Evolutionary conservation across 1,140 invertebrate genomes (phyloP).

Genomic region (Diachasma alloeum): DNA sequence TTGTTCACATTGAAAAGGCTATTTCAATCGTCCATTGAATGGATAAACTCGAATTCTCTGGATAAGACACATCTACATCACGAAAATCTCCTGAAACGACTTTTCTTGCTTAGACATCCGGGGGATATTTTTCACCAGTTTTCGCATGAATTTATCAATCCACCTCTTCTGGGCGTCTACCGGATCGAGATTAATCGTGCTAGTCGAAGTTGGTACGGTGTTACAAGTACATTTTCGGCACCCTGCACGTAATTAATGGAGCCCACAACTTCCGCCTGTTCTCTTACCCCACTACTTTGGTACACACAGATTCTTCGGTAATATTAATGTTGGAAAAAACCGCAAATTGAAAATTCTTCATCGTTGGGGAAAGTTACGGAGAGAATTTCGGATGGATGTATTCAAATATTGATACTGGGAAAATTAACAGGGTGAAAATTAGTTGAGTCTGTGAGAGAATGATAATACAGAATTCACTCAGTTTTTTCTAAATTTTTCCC

Average conservation of each 20-base stretch:
- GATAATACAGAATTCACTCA: too few species aligned
- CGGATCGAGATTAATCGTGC: not conserved
- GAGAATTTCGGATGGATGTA: not conserved
- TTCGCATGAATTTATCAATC: not conserved
- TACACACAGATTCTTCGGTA: not conserved
- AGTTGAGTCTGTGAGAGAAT: not conserved
- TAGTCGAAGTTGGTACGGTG: not conserved
- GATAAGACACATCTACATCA: too few species aligned
- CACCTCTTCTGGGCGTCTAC: not conserved
- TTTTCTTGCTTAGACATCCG: not conserved
- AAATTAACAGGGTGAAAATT: not conserved
- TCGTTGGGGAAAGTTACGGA: not conserved
- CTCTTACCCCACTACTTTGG: not conserved
- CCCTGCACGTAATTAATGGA: conserved; percentile 2
- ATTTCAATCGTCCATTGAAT: not conserved
- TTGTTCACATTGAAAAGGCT: not conserved
- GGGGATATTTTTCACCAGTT: not conserved
- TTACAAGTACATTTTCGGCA: conserved; percentile 9
- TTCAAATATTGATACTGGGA: not conserved
- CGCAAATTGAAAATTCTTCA: not conserved
- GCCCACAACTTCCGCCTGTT: conserved; percentile 8
- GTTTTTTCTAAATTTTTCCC: too few species aligned
- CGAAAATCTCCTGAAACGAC: too few species aligned
- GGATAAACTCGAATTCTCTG: not conserved
- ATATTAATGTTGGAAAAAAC: conserved; percentile 5